Evolutionary conservation across 1,140 invertebrate species (phyloP).

Genomic region (Semibalanus balanoides): DNA sequence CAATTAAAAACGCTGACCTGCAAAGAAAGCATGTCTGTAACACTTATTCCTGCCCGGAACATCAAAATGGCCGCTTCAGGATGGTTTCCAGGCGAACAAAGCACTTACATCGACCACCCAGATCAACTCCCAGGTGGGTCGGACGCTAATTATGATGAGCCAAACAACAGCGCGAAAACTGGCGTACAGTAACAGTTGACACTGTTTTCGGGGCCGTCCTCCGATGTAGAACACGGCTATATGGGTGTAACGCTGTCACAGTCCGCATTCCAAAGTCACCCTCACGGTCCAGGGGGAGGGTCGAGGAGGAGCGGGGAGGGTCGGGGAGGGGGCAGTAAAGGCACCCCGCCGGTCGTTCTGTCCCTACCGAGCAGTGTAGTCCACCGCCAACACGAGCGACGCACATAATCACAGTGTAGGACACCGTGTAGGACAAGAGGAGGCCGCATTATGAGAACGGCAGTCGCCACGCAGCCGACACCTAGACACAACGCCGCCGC

Average conservation of each 20-base stretch:
- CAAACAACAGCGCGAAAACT: neutral
- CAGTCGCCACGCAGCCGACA: neutral
- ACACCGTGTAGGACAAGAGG: neutral
- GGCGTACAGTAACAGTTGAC: neutral
- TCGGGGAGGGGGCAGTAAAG: too few relatives aligned
- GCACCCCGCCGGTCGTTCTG: too few relatives aligned
- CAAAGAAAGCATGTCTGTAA: too few relatives aligned
- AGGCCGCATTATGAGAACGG: neutral
- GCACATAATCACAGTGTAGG: neutral
- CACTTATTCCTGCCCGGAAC: too few relatives aligned
- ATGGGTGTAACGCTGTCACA: neutral
- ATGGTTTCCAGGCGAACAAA: too few relatives aligned
- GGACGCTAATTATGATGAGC: neutral
- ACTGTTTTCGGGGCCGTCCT: neutral
- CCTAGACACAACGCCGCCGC: neutral
- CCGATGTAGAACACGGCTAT: neutral
- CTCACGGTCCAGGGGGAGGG: neutral
- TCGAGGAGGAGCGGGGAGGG: too few relatives aligned
- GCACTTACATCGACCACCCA: too few relatives aligned
- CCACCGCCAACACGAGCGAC: neutral
- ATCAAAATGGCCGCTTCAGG: too few relatives aligned
- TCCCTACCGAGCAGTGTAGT: too few relatives aligned
- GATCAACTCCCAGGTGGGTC: too few relatives aligned
- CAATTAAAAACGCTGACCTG: too few relatives aligned
- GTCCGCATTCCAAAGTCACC: neutral